Conservation (phyloP, 2,113 vertebrate species). For the Prolemur simus region DNA sequence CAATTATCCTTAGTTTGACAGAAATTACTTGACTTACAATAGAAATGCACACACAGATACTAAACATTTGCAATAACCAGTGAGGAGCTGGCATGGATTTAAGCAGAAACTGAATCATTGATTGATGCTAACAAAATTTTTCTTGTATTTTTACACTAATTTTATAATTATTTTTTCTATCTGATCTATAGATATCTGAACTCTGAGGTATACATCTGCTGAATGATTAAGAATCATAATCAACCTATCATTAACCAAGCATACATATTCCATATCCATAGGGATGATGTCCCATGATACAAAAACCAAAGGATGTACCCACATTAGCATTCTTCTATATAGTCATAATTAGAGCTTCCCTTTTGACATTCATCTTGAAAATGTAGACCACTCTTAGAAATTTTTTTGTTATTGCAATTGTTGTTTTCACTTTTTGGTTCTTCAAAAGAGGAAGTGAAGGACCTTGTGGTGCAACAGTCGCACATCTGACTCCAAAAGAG, state of each 20-base stretch:
- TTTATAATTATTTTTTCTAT: neutral
- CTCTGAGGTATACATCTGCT: neutral
- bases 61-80: neutral
- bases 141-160: neutral
- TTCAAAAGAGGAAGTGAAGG: neutral
- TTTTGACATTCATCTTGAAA: neutral
- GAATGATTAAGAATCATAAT: neutral
- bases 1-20: neutral
- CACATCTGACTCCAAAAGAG: too few relatives aligned
- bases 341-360: neutral
- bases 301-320: neutral
- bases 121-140: neutral
- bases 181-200: neutral
- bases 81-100: neutral
- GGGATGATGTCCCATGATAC: neutral
- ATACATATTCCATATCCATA: neutral
- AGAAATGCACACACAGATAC: neutral
- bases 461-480: too few relatives aligned
- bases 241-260: neutral
- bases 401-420: neutral
- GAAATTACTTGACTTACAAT: constrained; percentile 4
- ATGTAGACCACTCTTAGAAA: neutral
- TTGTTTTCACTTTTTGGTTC: neutral
- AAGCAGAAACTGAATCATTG: neutral
- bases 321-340: neutral